phyloP scores from a whole-genome alignment of 2,113 vertebrate genomes.

The Dicerorhinus sumatrensis region DNA sequence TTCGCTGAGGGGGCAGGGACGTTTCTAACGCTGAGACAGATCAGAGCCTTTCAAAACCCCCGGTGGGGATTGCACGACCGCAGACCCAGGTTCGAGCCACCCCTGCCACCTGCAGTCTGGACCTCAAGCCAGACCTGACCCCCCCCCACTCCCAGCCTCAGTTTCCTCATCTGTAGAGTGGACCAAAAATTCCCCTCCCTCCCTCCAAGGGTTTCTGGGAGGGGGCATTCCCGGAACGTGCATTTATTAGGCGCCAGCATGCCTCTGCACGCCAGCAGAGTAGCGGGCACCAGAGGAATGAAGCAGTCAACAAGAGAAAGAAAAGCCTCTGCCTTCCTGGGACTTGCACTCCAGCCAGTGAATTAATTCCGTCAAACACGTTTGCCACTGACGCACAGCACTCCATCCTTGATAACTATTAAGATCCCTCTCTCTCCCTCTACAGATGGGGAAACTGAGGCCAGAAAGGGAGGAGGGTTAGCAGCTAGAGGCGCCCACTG shows the following conservation, averaged over 20 bases:
- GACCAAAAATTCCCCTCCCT: neutral
- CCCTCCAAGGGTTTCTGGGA: neutral
- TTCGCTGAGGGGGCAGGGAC: too few species aligned
- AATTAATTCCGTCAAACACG: neutral
- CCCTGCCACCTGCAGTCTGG: too few species aligned
- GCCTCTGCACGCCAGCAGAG: neutral
- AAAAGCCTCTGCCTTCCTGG: neutral
- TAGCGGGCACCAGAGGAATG: neutral
- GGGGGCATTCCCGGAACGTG: accelerated
- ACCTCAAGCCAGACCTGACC: too few species aligned
- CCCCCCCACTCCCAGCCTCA: neutral
- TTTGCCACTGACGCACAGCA: too few species aligned
- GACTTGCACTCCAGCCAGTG: neutral
- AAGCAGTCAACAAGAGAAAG: too few species aligned
- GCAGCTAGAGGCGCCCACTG: accelerated
- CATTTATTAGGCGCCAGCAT: neutral
- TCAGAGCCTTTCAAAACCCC: neutral
- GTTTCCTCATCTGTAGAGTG: neutral
- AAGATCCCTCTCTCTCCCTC: neutral
- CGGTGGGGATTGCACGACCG: accelerated
- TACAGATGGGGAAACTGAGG: neutral
- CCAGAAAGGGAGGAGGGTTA: neutral
- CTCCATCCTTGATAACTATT: neutral
- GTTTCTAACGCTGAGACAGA: accelerated
- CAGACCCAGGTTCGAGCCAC: accelerated